phyloP scores from a whole-genome alignment of 2,113 vertebrate species.

The Heloderma charlesbogerti region DNA sequence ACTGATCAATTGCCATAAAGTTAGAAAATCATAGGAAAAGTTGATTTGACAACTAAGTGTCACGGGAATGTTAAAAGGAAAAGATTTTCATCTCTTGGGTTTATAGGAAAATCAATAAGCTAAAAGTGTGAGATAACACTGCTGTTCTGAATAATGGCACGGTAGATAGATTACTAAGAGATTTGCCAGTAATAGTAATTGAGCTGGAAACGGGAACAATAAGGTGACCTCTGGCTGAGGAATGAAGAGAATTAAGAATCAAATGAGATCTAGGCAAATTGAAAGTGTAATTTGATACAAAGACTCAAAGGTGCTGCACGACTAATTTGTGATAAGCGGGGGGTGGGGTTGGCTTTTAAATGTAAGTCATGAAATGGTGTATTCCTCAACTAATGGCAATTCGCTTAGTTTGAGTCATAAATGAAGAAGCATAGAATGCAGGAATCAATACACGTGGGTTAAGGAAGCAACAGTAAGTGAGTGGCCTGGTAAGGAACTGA shows the following conservation, averaged over 20 bases:
- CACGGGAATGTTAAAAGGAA: not conserved
- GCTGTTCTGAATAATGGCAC: conserved; percentile 7
- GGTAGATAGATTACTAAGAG: conserved; percentile 9
- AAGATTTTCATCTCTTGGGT: conserved; percentile 4
- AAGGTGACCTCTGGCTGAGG: not conserved
- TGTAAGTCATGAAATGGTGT: not conserved
- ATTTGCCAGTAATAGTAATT: conserved; percentile 8
- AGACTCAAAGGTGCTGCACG: not conserved
- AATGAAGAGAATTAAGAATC: conserved; percentile 9
- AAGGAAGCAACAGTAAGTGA: not conserved
- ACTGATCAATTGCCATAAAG: not conserved
- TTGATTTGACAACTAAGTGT: not conserved
- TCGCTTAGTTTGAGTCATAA: not conserved
- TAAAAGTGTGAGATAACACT: conserved; percentile 21
- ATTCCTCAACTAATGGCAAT: not conserved
- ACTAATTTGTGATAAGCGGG: conserved; percentile 12
- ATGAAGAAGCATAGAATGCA: not conserved
- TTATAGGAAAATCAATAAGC: conserved; percentile 24
- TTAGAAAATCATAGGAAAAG: not conserved
- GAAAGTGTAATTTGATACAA: not conserved
- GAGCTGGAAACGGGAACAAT: conserved; percentile 19
- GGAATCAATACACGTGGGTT: not conserved
- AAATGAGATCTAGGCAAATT: not conserved
- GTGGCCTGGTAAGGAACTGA: not conserved
- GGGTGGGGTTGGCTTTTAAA: conserved; percentile 3